phyloP scores from a whole-genome alignment of 1,140 invertebrate species.

The Drosophila nannoptera region DNA sequence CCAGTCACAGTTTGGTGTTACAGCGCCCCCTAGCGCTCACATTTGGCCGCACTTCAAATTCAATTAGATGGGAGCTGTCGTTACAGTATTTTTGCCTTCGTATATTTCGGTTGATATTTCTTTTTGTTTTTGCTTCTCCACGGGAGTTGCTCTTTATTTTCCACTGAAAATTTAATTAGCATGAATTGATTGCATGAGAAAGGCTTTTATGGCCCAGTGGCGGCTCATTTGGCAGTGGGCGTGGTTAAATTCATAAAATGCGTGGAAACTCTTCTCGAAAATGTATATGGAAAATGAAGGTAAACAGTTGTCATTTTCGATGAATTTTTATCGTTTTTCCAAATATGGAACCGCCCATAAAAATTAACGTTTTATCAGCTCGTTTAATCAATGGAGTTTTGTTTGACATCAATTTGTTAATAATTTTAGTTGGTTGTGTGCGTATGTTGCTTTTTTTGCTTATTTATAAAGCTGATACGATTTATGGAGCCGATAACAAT shows the following conservation, averaged over 20 bases:
- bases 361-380: too few relatives aligned
- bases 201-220: slow-evolving; percentile 5
- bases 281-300: too few relatives aligned
- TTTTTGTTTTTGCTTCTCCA: slow-evolving; percentile 6
- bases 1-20: slow-evolving; percentile 8
- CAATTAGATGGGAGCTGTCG: slow-evolving; percentile 52
- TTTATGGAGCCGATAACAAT: slow-evolving; percentile 8
- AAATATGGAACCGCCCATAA: too few relatives aligned
- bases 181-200: slow-evolving; percentile 43
- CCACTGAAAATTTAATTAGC: slow-evolving; percentile 45
- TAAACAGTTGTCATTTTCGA: too few relatives aligned
- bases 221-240: too few relatives aligned
- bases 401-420: slow-evolving; percentile 3
- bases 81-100: slow-evolving; percentile 38
- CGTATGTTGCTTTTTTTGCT: too few relatives aligned
- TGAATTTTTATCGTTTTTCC: too few relatives aligned
- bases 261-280: too few relatives aligned
- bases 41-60: slow-evolving; percentile 51
- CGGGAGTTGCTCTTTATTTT: slow-evolving; percentile 21
- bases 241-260: too few relatives aligned
- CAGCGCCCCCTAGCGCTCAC: slow-evolving; percentile 31
- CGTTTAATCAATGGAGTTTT: too few relatives aligned
- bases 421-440: too few relatives aligned
- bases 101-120: too few relatives aligned
- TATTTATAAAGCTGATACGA: neutral